These are phyloP conservation scores for Thamnophis sirtalis DNA, from an alignment of 2,113 vertebrate species.

Conservation along the genomic window DNA sequence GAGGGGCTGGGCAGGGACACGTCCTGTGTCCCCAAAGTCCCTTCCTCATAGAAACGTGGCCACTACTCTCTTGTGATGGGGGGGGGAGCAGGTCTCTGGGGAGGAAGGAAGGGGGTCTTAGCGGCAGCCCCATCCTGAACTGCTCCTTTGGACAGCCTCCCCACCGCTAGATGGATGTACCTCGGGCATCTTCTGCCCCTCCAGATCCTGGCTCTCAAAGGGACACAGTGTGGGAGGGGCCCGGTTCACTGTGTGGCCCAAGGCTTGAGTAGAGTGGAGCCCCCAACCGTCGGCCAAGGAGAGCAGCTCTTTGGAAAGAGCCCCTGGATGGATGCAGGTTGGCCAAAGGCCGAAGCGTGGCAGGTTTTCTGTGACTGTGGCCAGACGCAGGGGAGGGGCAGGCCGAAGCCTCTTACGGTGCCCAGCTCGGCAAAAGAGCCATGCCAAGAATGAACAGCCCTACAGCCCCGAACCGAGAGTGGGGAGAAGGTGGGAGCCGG, in stretches of 20 bases:
- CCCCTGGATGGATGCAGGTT: neutral
- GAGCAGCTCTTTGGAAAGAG: neutral
- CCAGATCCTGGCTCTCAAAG: neutral
- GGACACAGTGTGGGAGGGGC: accelerated
- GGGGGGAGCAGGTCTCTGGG: neutral
- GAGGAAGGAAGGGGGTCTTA: neutral
- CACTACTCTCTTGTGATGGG: neutral
- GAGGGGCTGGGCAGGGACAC: neutral
- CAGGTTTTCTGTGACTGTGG: neutral
- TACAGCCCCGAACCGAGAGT: neutral
- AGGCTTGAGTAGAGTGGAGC: neutral
- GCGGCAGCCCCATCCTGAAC: neutral
- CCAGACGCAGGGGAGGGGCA: neutral
- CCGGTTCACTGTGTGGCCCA: neutral
- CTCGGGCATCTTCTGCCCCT: constrained; percentile 32
- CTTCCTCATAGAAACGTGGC: neutral
- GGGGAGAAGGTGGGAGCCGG: neutral
- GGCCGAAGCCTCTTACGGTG: neutral
- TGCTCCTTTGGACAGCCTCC: neutral
- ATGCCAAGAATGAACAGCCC: neutral
- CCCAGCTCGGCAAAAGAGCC: neutral
- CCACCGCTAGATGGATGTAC: constrained; percentile 36
- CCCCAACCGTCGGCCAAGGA: neutral
- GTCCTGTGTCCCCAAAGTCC: neutral
- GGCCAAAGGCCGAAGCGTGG: neutral